phyloP scores from a whole-genome alignment of 2,113 vertebrate genomes.

The Cyphomyrus discorhynchus region DNA sequence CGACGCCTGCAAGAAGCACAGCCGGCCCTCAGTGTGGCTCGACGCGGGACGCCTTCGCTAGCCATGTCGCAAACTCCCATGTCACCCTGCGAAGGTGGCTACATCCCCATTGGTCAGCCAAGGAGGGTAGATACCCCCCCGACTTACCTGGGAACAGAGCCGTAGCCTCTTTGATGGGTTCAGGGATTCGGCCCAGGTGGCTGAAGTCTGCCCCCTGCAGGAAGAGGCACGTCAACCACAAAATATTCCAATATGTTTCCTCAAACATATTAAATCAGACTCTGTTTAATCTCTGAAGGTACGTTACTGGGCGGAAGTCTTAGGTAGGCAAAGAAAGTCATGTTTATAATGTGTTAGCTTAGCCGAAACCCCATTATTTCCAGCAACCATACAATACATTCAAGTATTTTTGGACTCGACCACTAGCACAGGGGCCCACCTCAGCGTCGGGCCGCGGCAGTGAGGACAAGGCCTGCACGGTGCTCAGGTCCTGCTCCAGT shows the following conservation, averaged over 20 bases:
- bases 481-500: slow-evolving; percentile 90
- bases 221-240: background rate
- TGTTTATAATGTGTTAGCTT: no score
- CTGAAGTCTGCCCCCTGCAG: slow-evolving; percentile 52
- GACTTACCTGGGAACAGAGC: slow-evolving; percentile 75
- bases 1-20: slow-evolving; percentile 35
- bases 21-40: no score
- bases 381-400: no score
- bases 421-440: slow-evolving; percentile 43
- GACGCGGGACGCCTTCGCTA: background rate
- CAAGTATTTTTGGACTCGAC: no score
- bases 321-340: no score
- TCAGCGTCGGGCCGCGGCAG: slow-evolving; percentile 75
- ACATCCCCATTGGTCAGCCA: background rate
- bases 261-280: background rate
- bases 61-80: background rate
- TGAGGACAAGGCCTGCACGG: slow-evolving; percentile 73
- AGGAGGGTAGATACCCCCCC: background rate
- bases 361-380: no score
- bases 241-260: background rate
- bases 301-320: no score
- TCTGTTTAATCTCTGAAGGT: background rate
- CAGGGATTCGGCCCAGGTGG: slow-evolving; percentile 73
- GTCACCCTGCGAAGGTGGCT: background rate
- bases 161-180: slow-evolving; percentile 88